Evolutionary conservation across 2,113 vertebrate species (phyloP).

Genomic region (Platycercus adscitus): DNA sequence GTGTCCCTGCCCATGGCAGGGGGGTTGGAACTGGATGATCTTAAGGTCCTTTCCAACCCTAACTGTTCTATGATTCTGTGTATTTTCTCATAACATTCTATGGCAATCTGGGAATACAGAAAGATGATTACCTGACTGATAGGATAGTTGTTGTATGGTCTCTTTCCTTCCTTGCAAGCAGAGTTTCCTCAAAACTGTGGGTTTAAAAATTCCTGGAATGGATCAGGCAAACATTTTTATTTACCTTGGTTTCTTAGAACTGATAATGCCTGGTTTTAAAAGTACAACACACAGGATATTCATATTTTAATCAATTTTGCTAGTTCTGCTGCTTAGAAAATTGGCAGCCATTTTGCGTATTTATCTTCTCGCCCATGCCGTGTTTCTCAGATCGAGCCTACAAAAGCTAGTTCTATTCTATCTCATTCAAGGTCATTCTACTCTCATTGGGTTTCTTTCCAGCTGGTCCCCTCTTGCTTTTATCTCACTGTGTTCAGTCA

Average conservation of each 20-base stretch:
- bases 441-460: constrained; percentile 5
- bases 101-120: neutral
- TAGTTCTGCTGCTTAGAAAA: neutral
- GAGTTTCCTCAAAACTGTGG: neutral
- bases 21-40: neutral
- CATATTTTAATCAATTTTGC: neutral
- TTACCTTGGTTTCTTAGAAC: neutral
- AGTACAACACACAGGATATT: neutral
- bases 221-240: neutral
- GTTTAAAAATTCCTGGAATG: neutral
- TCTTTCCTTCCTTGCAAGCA: neutral
- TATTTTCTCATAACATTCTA: neutral
- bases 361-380: neutral
- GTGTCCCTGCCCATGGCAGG: neutral
- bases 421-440: neutral
- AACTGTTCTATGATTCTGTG: neutral
- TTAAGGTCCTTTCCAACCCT: neutral
- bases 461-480: neutral
- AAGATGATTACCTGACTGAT: neutral
- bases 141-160: neutral
- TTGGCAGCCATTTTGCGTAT: neutral
- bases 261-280: neutral
- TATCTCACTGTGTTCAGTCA: neutral
- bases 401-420: neutral
- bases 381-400: neutral